phyloP scores from a whole-genome alignment of 2,113 vertebrate genomes.

The Cricetomys ansorgei region DNA sequence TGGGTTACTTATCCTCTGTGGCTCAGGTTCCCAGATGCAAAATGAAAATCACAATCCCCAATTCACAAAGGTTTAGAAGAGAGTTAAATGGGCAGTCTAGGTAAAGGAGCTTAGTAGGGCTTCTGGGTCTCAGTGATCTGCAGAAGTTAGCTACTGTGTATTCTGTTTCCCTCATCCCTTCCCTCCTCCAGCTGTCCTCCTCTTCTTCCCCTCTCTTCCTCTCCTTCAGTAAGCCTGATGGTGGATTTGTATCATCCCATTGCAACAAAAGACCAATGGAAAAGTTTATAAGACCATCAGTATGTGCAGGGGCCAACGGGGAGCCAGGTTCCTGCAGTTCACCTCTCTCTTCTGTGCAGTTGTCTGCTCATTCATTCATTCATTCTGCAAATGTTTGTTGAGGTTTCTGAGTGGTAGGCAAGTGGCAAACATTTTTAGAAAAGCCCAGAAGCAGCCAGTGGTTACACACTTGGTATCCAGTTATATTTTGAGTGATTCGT shows the following conservation, averaged over 20 bases:
- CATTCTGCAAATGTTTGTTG: not conserved
- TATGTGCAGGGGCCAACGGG: not conserved
- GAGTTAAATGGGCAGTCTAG: not conserved
- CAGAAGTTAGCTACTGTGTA: accelerated
- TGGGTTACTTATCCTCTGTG: not conserved
- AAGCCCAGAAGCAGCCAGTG: not conserved
- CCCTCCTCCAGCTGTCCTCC: no score
- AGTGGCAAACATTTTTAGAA: not conserved
- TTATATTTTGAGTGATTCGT: not conserved
- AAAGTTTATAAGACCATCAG: not conserved
- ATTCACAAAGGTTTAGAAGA: not conserved
- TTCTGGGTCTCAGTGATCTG: not conserved
- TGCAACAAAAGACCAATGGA: not conserved
- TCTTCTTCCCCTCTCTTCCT: accelerated
- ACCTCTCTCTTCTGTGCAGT: not conserved
- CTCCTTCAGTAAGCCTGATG: not conserved
- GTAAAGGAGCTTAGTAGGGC: no score
- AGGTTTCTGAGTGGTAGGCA: not conserved
- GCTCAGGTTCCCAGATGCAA: not conserved
- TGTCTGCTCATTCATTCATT: not conserved
- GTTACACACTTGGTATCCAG: not conserved
- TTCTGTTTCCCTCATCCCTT: not conserved
- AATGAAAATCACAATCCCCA: not conserved
- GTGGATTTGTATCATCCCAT: not conserved
- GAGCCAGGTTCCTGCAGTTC: not conserved